Evolutionary conservation across 2,797 vertebrate species (phyloP), one percentile per base, ranked within the genome.

Genomic region (Rhinogobio ventralis): DNA sequence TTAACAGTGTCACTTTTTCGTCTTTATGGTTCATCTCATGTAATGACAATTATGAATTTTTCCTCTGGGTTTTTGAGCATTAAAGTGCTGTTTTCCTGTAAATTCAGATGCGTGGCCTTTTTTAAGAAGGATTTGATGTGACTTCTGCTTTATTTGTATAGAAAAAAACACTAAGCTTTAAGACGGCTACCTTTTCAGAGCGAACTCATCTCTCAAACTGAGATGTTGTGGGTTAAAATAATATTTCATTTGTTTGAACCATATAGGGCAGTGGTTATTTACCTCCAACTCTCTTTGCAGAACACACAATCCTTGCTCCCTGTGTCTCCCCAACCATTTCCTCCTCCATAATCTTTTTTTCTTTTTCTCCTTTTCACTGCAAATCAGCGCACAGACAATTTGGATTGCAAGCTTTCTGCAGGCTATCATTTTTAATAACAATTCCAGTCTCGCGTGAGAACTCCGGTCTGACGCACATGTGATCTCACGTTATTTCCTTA

Each of bases 21-120:
- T 93, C 95, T 97, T 96, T 96, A 96, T 94, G 94, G 94, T 96
- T 96, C 95, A 96, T 94, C 93, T 95, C 93, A 94, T 96, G 95
- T 97, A 86, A 96, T 95, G 96, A 95, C 97, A 97, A 97, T 98
- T 97, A 97, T 95, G 93, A 94, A 94, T 93, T 96, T 97, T 93
- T 95, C 95, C 94, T 95, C 87, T 89, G 64, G 94, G 94, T 95
- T 94, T 90, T 95, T 93, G 94, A 94, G 91, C 84, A 80, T 75
- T 30, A 87, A 95, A 94, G 91, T 91, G 91, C 89, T 90, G 82
- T 73, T 89, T 93, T 90, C 68, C 89, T 91, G 95, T 96, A 94
- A 87, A 90, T 94, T 95, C 80, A 95, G 93, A 93, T 88, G 86
- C 90, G 83, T 90, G 74, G 85, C 91, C 93, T 85, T 92, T 92